Evolutionary conservation across 2,113 vertebrate genomes (phyloP).

Genomic region (Amblyopsis rosae): DNA sequence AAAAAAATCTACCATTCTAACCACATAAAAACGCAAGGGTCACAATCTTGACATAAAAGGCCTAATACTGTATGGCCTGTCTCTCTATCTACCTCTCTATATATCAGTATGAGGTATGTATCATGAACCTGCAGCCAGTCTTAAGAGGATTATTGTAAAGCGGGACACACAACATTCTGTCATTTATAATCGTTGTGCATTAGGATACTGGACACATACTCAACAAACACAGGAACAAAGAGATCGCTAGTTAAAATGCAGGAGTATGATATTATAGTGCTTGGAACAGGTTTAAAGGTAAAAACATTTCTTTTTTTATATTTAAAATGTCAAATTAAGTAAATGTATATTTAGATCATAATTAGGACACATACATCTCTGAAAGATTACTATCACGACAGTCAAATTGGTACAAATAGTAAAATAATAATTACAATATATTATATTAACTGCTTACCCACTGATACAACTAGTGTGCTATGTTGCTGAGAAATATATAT

Average conservation of each 20-base stretch:
- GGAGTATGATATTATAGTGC: slow-evolving; percentile 92
- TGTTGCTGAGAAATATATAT: background rate
- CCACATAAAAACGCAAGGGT: too few relatives aligned
- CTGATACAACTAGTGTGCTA: background rate
- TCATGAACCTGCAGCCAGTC: too few relatives aligned
- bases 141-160: too few relatives aligned
- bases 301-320: slow-evolving; percentile 30
- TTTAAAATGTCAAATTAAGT: background rate
- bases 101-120: too few relatives aligned
- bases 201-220: slow-evolving; percentile 1
- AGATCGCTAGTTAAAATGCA: slow-evolving; percentile 61
- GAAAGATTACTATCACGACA: background rate
- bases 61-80: background rate
- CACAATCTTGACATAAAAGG: background rate
- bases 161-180: background rate
- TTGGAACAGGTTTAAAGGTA: slow-evolving; percentile 94
- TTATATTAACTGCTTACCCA: background rate
- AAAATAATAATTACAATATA: background rate
- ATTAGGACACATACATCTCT: background rate
- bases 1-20: too few relatives aligned
- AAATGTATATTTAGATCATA: background rate
- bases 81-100: background rate
- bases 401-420: background rate
- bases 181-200: background rate
- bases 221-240: background rate